Base-by-base conservation (phyloP, 2,888 invertebrate genomes). In the Tenthredo scrophulariae region DNA sequence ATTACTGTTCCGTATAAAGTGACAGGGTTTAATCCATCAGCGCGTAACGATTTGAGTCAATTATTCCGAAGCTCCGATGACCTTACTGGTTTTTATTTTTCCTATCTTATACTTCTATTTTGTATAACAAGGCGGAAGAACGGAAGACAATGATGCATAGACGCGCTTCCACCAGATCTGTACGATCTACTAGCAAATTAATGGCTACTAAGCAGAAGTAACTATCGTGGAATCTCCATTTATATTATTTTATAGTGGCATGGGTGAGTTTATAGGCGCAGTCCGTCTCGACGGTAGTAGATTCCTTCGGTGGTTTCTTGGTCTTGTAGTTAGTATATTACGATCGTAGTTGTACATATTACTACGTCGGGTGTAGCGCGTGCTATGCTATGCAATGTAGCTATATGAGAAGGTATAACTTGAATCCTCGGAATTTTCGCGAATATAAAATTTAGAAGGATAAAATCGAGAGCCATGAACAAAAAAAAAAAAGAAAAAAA, bases 141-240 rank as follows among this genome's bases (percentile, higher is more conserved):
- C 26, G 10, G 18, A 87, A 87, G 87, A 87, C 88, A 87, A 86
- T 85, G 87, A 88, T 87, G 86, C 85, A 87, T 86, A 85, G 87
- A 86, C 85, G 70, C 46, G 74, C 13, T 50, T 83, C 29, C 43
- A 46, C 2, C 3, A 70, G 65, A 65, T 83, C 83, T 46, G 67
- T 80, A 54, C 43, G 46, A 83, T 83, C 65, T 46, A 67, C 46
- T 83, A 84, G 85, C 88, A 85, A 91, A 92, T 91, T 90, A 91
- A 91, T 91, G 89, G 89, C 88, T 89, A 90, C 86, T 91, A 90
- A 92, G 91, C 87, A 87, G 87, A 88, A 89, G 89, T 89, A 90
- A 90, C 89, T 90, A 90, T 89, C 90, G 89, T 87, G 87, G 88
- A 86, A 86, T 85, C 88, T 87, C 85, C 88, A 87, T 88, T 89